A percentile compares a stretch with the other conserved stretches of the same genome.
Conservation (phyloP, 2,888 invertebrate species). For the Pherbina coryleti region DNA sequence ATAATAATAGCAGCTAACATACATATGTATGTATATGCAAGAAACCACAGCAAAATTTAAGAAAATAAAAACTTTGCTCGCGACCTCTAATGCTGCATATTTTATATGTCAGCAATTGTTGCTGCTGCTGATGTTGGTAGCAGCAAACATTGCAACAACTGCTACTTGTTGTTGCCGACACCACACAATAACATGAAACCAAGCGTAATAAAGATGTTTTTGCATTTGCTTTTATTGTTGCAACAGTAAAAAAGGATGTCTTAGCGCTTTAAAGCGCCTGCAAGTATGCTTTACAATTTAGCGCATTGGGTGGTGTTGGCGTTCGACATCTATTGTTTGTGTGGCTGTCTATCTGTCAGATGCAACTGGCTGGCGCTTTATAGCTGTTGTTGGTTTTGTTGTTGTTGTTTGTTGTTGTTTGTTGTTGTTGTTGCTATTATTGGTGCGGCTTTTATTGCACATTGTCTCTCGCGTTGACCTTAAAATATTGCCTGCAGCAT, state of each 20-base stretch:
- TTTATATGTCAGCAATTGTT: conserved; percentile 10
- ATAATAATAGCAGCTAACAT: too few species aligned
- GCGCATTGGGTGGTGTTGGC: too few species aligned
- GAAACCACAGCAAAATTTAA: too few species aligned
- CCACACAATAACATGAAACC: neutral
- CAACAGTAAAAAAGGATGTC: neutral
- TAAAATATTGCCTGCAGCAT: conserved; percentile 33
- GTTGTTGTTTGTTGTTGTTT: neutral
- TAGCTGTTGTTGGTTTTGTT: neutral
- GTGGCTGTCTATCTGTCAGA: neutral
- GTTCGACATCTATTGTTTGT: neutral
- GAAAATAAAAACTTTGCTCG: neutral
- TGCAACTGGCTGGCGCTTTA: neutral
- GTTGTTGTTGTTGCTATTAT: neutral
- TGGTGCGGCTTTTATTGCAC: conserved; percentile 36
- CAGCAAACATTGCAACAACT: conserved; percentile 26
- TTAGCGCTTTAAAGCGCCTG: neutral
- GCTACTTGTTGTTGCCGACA: conserved; percentile 31
- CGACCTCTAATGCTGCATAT: neutral
- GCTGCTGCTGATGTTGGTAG: conserved; percentile 15
- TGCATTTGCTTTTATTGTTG: neutral
- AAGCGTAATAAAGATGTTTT: neutral
- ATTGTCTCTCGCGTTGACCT: conserved; percentile 35
- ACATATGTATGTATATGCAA: too few species aligned
- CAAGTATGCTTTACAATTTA: too few species aligned